Evolutionary conservation across 1,140 invertebrate genomes (phyloP), one percentile per base, ranked within the genome.

Genomic region (Drosophila sucinea): DNA sequence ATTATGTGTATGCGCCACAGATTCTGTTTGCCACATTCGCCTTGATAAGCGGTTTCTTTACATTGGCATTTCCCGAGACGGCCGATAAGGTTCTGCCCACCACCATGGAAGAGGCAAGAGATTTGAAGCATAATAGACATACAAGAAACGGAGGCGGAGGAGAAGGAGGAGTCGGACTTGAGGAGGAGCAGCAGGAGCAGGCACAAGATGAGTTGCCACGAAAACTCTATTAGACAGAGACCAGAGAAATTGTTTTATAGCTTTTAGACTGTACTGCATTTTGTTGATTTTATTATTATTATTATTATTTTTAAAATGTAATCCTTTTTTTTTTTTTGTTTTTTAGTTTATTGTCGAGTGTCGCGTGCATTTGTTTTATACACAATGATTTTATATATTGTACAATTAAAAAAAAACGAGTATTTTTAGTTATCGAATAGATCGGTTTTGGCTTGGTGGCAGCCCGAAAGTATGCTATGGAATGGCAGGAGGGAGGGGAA

Each of bases 11-110:
- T 84, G 92, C 96, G 25, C 96, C 96, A 1, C 93, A 96, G n/a
- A 93, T 96, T 5, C 91, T 96, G 25, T 96, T 96, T 91, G 95
- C 95, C 0, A 86, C 92, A 17, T 94, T 95, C 79, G 94, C 95
- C 5, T 85, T 96, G 6, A 79, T 94, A 2, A 94, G 95, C 2
- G 95, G 93, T 17, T 90, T 92, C 7, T 77, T 95, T 11, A 93
- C 94, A 68, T 81, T 95, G 32, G 92, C 93, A 33, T 94, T 96
- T 27, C 95, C 95, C 0, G 95, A 96, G 93, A 96, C 95, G 0
- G 90, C 94, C 2, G 92, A 94, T 77, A 93, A 93, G 66, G 92
- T 93, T 35, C 85, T 96, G 44, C 95, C 95, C 0, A 95, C 96
- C 70, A 95, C 94, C n/a, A 93, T 95, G 44, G 91, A 93, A 47